These are phyloP conservation scores for Noctua comes DNA, from an alignment of 2,888 invertebrate species.

Conservation along the genomic window DNA sequence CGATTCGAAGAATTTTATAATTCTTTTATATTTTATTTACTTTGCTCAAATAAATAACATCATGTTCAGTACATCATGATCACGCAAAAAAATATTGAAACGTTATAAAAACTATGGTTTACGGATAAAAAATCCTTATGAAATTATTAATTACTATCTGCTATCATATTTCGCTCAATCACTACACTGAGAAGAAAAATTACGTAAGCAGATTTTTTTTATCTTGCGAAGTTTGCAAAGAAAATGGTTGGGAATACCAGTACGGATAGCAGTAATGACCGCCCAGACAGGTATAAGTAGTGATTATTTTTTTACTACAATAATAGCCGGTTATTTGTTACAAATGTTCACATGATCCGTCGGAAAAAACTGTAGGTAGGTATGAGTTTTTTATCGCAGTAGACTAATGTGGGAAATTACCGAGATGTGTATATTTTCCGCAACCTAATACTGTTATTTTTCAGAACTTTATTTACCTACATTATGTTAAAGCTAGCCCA, in stretches of 20 bases:
- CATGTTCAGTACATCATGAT: neutral
- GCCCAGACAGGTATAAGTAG: constrained; percentile 17
- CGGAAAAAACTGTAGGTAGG: constrained; percentile 25
- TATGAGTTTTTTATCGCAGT: constrained; percentile 16
- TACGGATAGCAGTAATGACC: constrained; percentile 28
- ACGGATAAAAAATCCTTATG: neutral
- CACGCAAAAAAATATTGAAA: neutral
- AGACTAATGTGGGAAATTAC: constrained; percentile 45
- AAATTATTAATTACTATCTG: constrained; percentile 10
- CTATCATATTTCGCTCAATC: constrained; percentile 17
- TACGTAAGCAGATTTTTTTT: constrained; percentile 1
- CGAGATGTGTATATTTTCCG: constrained; percentile 3
- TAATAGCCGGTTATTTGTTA: constrained; percentile 47
- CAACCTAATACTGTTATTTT: constrained; percentile 3
- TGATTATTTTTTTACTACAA: constrained; percentile 49
- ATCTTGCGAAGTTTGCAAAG: constrained; percentile 21
- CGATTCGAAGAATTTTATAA: too few relatives aligned
- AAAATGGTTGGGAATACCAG: constrained; percentile 48
- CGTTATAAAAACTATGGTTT: neutral
- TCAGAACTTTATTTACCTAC: constrained; percentile 3
- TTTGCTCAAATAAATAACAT: too few relatives aligned
- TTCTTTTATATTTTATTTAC: too few relatives aligned
- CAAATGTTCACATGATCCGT: constrained; percentile 47
- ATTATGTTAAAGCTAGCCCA: too few relatives aligned
- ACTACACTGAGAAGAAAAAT: neutral